A percentile compares a stretch with the other conserved stretches of the same genome.
phyloP scores from a whole-genome alignment of 2,888 invertebrate genomes.

The Ophion ellenae region DNA sequence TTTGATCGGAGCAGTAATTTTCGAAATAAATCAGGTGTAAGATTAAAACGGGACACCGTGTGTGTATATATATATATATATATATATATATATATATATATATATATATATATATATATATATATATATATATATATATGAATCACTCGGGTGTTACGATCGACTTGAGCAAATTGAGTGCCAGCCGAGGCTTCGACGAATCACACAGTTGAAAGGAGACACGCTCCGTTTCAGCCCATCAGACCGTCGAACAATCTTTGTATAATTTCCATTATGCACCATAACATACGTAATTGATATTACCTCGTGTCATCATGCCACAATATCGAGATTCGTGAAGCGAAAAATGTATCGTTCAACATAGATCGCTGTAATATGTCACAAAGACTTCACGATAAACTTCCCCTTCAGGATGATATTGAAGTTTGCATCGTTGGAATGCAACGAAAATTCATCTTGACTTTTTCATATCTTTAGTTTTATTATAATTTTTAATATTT shows the following conservation, averaged over 20 bases:
- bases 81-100: conserved; percentile 60
- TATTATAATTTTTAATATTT: too few relatives aligned
- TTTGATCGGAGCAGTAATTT: too few relatives aligned
- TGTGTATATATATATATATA: not conserved
- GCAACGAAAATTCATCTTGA: too few relatives aligned
- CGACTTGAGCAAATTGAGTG: conserved; percentile 74
- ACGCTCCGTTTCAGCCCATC: conserved; percentile 74
- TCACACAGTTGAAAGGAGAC: conserved; percentile 63
- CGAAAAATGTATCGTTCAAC: not conserved
- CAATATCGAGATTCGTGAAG: conserved; percentile 60
- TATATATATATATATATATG: conserved; percentile 65
- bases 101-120: conserved; percentile 63
- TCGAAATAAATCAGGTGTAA: too few relatives aligned
- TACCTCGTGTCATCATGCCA: conserved; percentile 63
- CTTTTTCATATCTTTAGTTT: too few relatives aligned
- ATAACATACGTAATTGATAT: conserved; percentile 31
- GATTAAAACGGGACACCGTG: too few relatives aligned
- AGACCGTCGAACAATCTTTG: conserved; percentile 62
- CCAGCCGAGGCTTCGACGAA: conserved; percentile 42
- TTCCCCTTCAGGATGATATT: too few relatives aligned
- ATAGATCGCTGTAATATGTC: too few relatives aligned
- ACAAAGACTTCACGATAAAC: too few relatives aligned
- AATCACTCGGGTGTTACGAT: conserved; percentile 74
- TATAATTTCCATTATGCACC: conserved; percentile 65
- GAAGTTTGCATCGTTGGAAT: too few relatives aligned